Percentiles rank a stretch among this genome's conserved stretches.
These are phyloP conservation scores for Pavo muticus DNA, from an alignment of 2,113 vertebrate genomes.

Conservation along the genomic window DNA sequence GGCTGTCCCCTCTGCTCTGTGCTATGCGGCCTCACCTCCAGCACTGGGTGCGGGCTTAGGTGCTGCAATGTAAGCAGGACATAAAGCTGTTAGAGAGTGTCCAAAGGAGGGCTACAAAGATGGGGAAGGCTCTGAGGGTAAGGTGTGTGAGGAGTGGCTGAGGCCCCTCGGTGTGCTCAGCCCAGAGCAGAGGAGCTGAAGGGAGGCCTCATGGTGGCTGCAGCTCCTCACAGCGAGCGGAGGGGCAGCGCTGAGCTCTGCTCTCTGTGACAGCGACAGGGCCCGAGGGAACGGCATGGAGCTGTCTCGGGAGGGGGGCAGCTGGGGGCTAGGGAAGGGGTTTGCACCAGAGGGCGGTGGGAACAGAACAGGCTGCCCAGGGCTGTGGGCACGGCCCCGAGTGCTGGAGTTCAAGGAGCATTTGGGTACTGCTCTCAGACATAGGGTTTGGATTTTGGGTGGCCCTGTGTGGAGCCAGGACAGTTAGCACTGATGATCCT, in stretches of 20 bases:
- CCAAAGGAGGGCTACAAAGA: not conserved
- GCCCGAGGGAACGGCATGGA: not conserved
- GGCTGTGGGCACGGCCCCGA: not conserved
- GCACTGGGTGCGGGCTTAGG: not conserved
- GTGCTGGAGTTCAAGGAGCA: not conserved
- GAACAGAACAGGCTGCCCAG: not conserved
- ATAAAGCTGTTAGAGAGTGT: not conserved
- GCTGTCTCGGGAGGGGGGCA: not conserved
- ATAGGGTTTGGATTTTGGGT: not conserved
- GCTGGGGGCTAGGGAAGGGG: too few species aligned
- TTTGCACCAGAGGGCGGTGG: too few species aligned
- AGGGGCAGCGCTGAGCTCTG: not conserved
- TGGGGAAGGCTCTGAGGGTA: not conserved
- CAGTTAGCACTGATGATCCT: not conserved
- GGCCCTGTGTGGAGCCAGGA: not conserved
- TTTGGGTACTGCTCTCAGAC: too few species aligned
- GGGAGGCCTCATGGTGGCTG: not conserved
- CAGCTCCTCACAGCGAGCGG: not conserved
- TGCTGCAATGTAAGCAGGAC: not conserved
- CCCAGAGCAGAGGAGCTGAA: not conserved
- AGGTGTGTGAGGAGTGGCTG: not conserved
- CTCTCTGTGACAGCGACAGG: not conserved
- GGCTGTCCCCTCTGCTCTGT: not conserved
- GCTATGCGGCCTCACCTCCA: not conserved
- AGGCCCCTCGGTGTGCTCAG: not conserved